A percentile compares a stretch with the other conserved stretches of the same genome.
Conservation (phyloP, 1,140 invertebrate genomes). For the Apis cerana region DNA sequence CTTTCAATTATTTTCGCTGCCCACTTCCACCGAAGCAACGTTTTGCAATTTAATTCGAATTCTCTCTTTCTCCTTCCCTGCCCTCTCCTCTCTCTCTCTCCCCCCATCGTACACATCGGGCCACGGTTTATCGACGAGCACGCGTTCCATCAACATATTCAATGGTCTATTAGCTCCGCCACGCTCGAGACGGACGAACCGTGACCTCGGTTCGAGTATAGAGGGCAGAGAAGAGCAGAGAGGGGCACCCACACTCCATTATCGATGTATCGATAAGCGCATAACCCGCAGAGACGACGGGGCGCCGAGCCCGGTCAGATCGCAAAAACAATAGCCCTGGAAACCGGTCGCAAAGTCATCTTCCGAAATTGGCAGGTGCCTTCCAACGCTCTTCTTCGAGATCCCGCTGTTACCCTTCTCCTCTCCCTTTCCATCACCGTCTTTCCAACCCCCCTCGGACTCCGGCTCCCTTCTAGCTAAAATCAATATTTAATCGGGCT, state of each 20-base stretch:
- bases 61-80: background rate
- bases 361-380: slow-evolving; percentile 67
- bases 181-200: slow-evolving; percentile 38
- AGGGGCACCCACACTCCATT: slow-evolving; percentile 46
- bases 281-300: slow-evolving; percentile 45
- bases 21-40: slow-evolving; percentile 40
- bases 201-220: slow-evolving; percentile 43
- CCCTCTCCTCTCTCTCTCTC: background rate
- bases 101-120: background rate
- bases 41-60: slow-evolving; percentile 65
- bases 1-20: slow-evolving; percentile 61
- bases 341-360: slow-evolving; percentile 63
- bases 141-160: slow-evolving; percentile 67
- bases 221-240: slow-evolving; percentile 42
- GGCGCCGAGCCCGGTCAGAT: slow-evolving; percentile 32
- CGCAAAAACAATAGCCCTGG: slow-evolving; percentile 49
- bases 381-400: slow-evolving; percentile 7
- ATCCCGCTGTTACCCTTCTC: background rate
- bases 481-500: slow-evolving; percentile 71
- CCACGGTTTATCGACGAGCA: slow-evolving; percentile 40
- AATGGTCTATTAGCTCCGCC: slow-evolving; percentile 62
- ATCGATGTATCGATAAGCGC: slow-evolving; percentile 55
- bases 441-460: background rate
- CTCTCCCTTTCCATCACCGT: background rate
- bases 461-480: slow-evolving; percentile 43